A percentile compares a stretch with the other conserved stretches of the same genome.
Evolutionary conservation across 2,113 vertebrate genomes (phyloP).

Genomic region (Brachypteracias leptosomus): DNA sequence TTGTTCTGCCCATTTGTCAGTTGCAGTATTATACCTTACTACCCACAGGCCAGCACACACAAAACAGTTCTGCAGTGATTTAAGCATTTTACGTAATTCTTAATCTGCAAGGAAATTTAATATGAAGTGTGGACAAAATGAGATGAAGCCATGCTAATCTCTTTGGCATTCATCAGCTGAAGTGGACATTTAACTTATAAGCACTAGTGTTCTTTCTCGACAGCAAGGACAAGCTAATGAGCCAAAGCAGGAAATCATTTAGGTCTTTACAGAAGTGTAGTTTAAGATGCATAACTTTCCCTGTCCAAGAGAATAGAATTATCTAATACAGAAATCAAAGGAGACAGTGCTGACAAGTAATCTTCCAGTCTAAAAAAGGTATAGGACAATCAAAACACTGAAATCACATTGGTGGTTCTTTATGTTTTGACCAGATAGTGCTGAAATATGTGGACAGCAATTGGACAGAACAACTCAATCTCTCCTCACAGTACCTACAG

Average conservation of each 20-base stretch:
- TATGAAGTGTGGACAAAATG: neutral
- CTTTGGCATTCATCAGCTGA: neutral
- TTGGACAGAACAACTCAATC: neutral
- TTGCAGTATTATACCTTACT: neutral
- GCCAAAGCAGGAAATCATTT: constrained; percentile 34
- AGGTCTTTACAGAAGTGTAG: neutral
- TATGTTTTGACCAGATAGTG: neutral
- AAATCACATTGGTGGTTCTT: neutral
- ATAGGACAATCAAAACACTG: neutral
- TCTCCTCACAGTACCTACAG: neutral
- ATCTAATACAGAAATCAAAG: neutral
- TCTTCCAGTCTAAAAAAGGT: neutral
- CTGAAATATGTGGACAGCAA: neutral
- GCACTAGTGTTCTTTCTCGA: constrained; percentile 16
- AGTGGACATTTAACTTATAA: neutral
- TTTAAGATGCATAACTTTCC: constrained; percentile 8
- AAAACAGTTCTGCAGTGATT: neutral
- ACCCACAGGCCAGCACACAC: neutral
- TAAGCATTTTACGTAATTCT: constrained; percentile 7
- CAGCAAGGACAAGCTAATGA: constrained; percentile 51
- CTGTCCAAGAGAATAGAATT: neutral
- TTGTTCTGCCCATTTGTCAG: neutral
- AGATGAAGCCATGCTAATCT: constrained; percentile 3
- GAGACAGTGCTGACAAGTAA: neutral
- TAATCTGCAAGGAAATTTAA: constrained; percentile 18